Evolutionary conservation across 2,113 vertebrate genomes (phyloP).

Genomic region (Phaetusa simplex): DNA sequence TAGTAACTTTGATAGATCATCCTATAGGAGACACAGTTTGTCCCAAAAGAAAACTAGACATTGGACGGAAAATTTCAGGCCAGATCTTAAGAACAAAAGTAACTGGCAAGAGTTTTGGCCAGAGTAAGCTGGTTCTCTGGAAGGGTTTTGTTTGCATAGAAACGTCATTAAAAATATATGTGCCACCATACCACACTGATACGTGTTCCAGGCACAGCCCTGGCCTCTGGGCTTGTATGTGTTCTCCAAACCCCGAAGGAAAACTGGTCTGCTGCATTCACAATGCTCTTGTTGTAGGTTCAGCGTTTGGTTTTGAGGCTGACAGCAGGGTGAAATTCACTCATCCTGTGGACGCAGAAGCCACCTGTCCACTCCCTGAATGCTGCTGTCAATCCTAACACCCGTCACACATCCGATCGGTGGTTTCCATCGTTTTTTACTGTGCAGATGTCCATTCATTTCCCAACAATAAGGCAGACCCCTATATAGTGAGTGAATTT

Average conservation of each 20-base stretch:
- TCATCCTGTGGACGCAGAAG: neutral
- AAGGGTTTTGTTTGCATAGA: neutral
- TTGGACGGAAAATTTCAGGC: neutral
- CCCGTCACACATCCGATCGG: accelerated
- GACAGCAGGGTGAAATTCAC: neutral
- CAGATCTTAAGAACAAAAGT: neutral
- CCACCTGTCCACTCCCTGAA: neutral
- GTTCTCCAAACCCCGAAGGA: neutral
- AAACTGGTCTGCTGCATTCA: neutral
- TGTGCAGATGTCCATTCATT: neutral
- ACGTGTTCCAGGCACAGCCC: neutral
- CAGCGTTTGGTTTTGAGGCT: neutral
- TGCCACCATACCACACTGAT: neutral
- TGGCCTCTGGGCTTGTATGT: neutral
- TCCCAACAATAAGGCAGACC: neutral
- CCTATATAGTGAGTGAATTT: neutral
- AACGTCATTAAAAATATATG: neutral
- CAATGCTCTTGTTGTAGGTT: neutral
- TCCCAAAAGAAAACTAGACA: neutral
- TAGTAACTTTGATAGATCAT: neutral
- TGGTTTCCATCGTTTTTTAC: neutral
- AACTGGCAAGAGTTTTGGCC: neutral
- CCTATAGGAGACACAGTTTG: neutral
- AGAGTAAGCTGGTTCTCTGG: neutral
- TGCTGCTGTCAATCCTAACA: neutral